phyloP scores from a whole-genome alignment of 2,888 invertebrate species.

The Matsumyia berberina region DNA sequence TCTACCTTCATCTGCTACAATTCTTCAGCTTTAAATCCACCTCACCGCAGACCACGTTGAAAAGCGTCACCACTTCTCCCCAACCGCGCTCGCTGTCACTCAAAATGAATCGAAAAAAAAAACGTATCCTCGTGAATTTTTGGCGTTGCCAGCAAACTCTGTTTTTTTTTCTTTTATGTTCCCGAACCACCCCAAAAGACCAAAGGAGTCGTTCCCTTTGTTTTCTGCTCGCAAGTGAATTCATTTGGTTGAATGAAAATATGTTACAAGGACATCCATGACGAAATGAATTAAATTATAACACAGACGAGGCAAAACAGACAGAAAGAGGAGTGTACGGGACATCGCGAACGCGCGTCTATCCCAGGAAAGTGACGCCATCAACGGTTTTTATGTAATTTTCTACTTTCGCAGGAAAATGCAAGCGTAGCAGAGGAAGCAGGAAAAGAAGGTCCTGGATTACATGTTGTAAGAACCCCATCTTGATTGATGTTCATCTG shows the following conservation, averaged over 20 bases:
- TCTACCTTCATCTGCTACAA: too few species aligned
- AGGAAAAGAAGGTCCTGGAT: constrained; percentile 11
- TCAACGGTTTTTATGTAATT: background rate
- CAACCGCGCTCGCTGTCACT: too few species aligned
- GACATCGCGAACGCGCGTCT: too few species aligned
- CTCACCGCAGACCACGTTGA: too few species aligned
- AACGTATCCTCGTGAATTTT: background rate
- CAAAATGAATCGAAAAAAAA: too few species aligned
- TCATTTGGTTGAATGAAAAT: background rate
- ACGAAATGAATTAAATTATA: constrained; percentile 13
- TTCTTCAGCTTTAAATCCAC: too few species aligned
- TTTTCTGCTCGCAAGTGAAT: background rate
- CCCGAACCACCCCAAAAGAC: too few species aligned
- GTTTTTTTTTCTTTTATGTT: background rate
- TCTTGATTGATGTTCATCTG: constrained; percentile 38
- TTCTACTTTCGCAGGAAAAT: background rate
- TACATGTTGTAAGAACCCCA: constrained; percentile 14
- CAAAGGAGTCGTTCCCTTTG: background rate
- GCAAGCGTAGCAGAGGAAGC: background rate
- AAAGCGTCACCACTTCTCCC: too few species aligned
- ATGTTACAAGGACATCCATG: constrained; percentile 15
- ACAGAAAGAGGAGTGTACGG: too few species aligned
- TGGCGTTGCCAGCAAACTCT: background rate
- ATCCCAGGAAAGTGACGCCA: too few species aligned
- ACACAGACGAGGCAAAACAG: background rate